phyloP scores from a whole-genome alignment of 2,888 invertebrate species.

The Dinocampus coccinellae region DNA sequence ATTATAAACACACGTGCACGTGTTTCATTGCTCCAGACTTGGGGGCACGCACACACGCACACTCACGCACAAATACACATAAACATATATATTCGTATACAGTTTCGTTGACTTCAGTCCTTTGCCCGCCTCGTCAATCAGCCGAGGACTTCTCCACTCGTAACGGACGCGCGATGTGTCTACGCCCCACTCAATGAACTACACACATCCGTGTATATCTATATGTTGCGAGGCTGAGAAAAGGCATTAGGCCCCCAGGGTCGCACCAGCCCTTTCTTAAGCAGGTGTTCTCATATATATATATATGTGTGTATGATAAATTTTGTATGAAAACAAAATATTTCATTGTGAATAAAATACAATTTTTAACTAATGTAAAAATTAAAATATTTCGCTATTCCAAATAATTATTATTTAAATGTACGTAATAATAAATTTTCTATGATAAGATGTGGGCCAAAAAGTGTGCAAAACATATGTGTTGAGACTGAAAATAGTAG shows the following conservation, averaged over 20 bases:
- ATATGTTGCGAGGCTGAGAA: not conserved
- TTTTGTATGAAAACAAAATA: not conserved
- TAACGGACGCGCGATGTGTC: not conserved
- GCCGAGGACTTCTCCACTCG: conserved; percentile 40
- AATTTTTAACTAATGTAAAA: too few species aligned
- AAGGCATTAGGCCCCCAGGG: conserved; percentile 13
- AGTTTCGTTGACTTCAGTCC: not conserved
- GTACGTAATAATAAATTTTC: too few species aligned
- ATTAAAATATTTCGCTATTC: too few species aligned
- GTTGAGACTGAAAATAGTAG: not conserved
- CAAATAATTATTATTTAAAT: too few species aligned
- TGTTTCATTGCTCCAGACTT: conserved; percentile 58
- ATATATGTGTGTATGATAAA: not conserved
- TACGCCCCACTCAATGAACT: conserved; percentile 29
- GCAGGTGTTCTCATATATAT: conserved; percentile 13
- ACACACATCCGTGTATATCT: not conserved
- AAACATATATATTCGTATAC: not conserved
- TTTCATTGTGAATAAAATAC: not conserved
- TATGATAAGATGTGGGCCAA: not conserved
- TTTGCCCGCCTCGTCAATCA: conserved; percentile 63
- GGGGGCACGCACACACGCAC: conserved; percentile 21
- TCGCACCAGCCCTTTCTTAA: conserved; percentile 8
- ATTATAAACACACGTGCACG: conserved; percentile 65
- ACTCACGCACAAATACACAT: not conserved
- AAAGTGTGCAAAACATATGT: conserved; percentile 6